Conservation (phyloP, 2,888 invertebrate genomes). For the Leptinotarsa rubiginosa region DNA sequence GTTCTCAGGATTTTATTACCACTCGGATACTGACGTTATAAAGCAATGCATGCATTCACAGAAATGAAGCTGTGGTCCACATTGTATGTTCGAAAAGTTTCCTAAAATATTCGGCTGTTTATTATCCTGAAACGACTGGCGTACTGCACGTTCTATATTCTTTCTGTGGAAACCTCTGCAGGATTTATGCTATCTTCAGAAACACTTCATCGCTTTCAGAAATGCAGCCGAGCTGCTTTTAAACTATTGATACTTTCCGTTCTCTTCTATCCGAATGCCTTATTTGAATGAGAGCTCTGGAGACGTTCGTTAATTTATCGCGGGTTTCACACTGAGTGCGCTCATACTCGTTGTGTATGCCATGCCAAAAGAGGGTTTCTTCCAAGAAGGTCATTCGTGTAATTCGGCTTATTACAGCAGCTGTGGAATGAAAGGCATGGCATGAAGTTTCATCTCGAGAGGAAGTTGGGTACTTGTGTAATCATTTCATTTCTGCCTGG, state of each 20-base stretch:
- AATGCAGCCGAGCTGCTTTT: constrained; percentile 2
- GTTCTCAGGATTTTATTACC: constrained; percentile 21
- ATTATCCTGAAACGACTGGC: constrained; percentile 36
- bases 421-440: background rate
- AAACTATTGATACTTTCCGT: constrained; percentile 20
- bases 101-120: constrained; percentile 42
- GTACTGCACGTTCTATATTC: constrained; percentile 32
- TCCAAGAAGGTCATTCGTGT: background rate
- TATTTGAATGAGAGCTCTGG: background rate
- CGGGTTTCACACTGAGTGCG: background rate
- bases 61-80: constrained; percentile 34
- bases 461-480: no score
- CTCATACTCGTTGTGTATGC: background rate
- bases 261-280: background rate
- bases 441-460: background rate
- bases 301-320: constrained; percentile 9
- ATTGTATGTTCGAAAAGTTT: constrained; percentile 34
- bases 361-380: background rate
- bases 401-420: background rate
- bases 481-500: no score
- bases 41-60: constrained; percentile 30
- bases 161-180: constrained; percentile 20
- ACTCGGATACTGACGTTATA: constrained; percentile 33
- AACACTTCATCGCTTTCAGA: constrained; percentile 39
- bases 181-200: constrained; percentile 37